These are phyloP conservation scores for Chymomyza procnemis DNA, from an alignment of 2,888 invertebrate genomes.

Conservation along the genomic window DNA sequence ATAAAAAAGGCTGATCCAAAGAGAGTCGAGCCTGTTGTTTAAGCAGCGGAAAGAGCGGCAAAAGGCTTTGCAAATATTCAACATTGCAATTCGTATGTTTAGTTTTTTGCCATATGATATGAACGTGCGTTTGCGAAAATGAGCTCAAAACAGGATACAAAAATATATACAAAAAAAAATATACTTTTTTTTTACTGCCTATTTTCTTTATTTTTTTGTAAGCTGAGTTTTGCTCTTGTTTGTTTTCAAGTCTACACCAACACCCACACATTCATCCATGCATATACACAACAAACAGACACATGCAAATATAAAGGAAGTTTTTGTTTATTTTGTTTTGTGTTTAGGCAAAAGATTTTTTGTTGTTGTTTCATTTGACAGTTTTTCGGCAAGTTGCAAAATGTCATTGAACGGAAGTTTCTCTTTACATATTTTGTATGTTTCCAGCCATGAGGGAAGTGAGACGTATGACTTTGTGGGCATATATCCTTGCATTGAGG, in stretches of 20 bases:
- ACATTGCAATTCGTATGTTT: slow-evolving; percentile 20
- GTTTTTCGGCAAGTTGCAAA: slow-evolving; percentile 25
- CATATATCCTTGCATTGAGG: not conserved
- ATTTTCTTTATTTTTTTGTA: slow-evolving; percentile 10
- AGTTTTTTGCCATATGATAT: slow-evolving; percentile 24
- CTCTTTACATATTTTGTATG: not conserved
- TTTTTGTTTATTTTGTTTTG: slow-evolving; percentile 25
- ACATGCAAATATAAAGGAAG: not conserved
- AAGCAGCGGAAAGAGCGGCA: not conserved
- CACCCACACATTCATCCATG: not conserved
- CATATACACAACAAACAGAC: not conserved
- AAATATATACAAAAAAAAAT: not conserved
- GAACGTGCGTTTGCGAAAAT: slow-evolving; percentile 53
- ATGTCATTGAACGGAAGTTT: slow-evolving; percentile 36
- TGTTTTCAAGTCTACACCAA: slow-evolving; percentile 30
- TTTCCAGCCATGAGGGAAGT: not conserved
- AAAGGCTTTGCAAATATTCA: slow-evolving; percentile 39
- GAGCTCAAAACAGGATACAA: slow-evolving; percentile 40
- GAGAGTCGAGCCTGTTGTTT: not conserved
- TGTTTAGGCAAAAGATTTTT: slow-evolving; percentile 29
- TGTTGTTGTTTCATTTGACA: slow-evolving; percentile 9
- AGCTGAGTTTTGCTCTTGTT: slow-evolving; percentile 30
- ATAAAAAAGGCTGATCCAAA: slow-evolving; percentile 26
- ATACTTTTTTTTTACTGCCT: not conserved
- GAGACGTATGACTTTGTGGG: not conserved